These are phyloP conservation scores for Eledone cirrhosa DNA, from an alignment of 2,888 invertebrate genomes.

Conservation along the genomic window DNA sequence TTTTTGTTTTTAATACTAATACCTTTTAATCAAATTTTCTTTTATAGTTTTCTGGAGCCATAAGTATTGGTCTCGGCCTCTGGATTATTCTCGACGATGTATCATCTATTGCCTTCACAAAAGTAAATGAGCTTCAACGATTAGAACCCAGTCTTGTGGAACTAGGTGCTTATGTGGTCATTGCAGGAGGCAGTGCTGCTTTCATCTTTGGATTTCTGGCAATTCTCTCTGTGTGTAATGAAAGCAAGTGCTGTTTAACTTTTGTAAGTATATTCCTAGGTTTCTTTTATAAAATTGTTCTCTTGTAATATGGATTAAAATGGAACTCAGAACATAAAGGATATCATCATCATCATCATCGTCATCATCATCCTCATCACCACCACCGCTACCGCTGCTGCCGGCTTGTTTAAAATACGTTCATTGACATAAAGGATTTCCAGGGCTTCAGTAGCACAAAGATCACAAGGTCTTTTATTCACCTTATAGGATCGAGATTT, in stretches of 20 bases:
- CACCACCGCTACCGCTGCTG: too few relatives aligned
- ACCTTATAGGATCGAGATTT: too few relatives aligned
- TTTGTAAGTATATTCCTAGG: background rate
- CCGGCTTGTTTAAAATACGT: too few relatives aligned
- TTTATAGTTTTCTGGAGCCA: conserved; percentile 17
- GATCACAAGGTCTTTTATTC: too few relatives aligned
- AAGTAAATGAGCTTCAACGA: conserved; percentile 21
- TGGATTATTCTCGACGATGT: conserved; percentile 5
- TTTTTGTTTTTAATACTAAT: background rate
- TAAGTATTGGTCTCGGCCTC: background rate
- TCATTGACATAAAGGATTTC: too few relatives aligned
- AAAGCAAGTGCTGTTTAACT: conserved; percentile 11
- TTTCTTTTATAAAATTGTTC: background rate
- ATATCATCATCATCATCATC: too few relatives aligned
- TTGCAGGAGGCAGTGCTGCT: conserved; percentile 23
- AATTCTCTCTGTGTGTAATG: background rate
- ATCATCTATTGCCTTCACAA: conserved; percentile 1
- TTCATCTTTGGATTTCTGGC: conserved; percentile 18
- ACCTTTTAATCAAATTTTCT: background rate
- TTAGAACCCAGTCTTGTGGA: conserved; percentile 3
- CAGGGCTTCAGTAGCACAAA: too few relatives aligned
- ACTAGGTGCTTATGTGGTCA: background rate
- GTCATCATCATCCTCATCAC: too few relatives aligned
- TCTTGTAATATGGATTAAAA: too few relatives aligned
- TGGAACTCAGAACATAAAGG: too few relatives aligned